These are phyloP conservation scores for Frieseomelitta varia DNA, from an alignment of 1,140 invertebrate species.

Conservation along the genomic window DNA sequence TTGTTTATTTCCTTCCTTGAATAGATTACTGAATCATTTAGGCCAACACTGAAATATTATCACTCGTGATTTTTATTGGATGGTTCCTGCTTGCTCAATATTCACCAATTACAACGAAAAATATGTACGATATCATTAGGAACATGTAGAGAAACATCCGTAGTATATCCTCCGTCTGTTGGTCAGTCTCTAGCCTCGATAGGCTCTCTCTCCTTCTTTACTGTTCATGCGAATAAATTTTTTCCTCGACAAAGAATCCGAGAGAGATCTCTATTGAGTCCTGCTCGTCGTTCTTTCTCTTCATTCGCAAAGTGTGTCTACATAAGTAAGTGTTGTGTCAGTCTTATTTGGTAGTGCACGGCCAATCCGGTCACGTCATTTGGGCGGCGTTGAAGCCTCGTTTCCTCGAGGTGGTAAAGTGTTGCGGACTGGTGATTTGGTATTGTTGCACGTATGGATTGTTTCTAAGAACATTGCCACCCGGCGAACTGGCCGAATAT, in stretches of 20 bases:
- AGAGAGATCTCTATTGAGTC: conserved; percentile 4
- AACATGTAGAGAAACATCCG: conserved; percentile 54
- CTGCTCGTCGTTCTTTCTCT: neutral
- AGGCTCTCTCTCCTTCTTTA: conserved; percentile 37
- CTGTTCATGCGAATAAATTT: neutral
- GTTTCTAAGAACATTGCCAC: conserved; percentile 71
- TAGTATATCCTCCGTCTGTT: conserved; percentile 28
- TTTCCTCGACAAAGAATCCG: conserved; percentile 10
- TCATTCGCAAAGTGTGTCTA: conserved; percentile 22
- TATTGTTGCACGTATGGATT: conserved; percentile 78
- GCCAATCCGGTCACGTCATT: conserved; percentile 78
- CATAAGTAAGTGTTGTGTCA: conserved; percentile 59
- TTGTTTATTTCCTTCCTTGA: neutral
- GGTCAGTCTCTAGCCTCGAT: conserved; percentile 33
- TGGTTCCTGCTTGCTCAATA: neutral
- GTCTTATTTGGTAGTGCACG: conserved; percentile 77
- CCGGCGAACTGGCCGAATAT: conserved; percentile 63
- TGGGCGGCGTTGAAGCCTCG: conserved; percentile 75
- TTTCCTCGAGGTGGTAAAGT: conserved; percentile 69
- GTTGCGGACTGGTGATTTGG: conserved; percentile 71
- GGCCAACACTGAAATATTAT: conserved; percentile 27
- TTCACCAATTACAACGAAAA: conserved; percentile 19
- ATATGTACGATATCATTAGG: conserved; percentile 43
- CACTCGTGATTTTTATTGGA: neutral
- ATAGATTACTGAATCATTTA: conserved; percentile 20